Base-by-base conservation (phyloP, 2,113 vertebrate genomes). In the Kryptolebias marmoratus region DNA sequence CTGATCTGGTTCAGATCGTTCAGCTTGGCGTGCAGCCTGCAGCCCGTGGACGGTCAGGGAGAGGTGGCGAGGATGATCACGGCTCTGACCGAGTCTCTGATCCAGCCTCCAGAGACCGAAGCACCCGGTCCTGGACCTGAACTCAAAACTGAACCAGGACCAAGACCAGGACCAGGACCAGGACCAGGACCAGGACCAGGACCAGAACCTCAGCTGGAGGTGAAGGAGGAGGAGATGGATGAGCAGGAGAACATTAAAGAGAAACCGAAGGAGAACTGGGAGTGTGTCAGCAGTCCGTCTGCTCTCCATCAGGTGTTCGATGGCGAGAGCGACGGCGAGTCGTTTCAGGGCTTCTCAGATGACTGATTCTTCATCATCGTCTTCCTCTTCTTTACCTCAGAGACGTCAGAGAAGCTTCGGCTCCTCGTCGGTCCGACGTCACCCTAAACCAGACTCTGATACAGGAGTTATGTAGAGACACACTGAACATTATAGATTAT, bases 261-360 rank as follows among this genome's bases (percentile, higher is more conserved):
- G 1, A 0, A 12, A 14, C 9, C 6, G 55, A 16, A 18, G 47
- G 12, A 53, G 27, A 18, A 30, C 36, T n/a, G 11, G 36, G 2
- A 30, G 18, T 5, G 11, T 28, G 2, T 30, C 2, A 7, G 8
- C 4, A 49, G 62, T 10, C 56, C 11, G 0, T 64, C 68, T 0
- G 22, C 53, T 36, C 36, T 74, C 16, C 6, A 1, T 5, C 91
- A 77, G 79, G 93, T 95, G 50, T 95, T 96, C 1, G 93, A 95
- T 13, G 94, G 92, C 0, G 95, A 95, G 5, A 94, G 95, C 0
- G 94, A 96, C 62, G 87, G 90, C 0, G 94, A 96, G 0, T 94
- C 93, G 0, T 95, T 96, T 71, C 88, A 92, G 3, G 94, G 95
- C 64, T 95, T 96, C 42, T 90, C 93, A 45, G 94, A 96, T 2